These are phyloP conservation scores for Halocynthia roretzi DNA, from an alignment of 23 tunicate genomes.

Conservation along the genomic window DNA sequence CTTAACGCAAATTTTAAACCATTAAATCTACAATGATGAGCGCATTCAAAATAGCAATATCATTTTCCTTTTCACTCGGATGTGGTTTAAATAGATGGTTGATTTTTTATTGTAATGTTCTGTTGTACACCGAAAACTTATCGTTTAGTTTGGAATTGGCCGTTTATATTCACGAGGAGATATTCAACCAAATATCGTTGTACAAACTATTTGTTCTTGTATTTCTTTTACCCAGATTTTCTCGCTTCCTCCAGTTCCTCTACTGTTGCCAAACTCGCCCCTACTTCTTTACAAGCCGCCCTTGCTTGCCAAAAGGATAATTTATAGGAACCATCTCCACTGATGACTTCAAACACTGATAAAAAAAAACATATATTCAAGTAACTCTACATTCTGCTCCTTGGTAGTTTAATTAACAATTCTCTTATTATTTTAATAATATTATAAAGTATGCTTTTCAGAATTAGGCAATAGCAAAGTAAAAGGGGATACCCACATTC, in stretches of 20 bases:
- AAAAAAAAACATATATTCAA: not conserved
- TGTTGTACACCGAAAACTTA: too few species aligned
- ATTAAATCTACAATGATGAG: not conserved
- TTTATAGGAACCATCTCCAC: constrained; percentile 21
- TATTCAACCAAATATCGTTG: too few species aligned
- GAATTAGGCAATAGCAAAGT: too few species aligned
- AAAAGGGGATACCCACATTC: too few species aligned
- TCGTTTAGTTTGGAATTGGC: too few species aligned
- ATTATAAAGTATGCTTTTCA: too few species aligned
- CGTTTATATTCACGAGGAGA: too few species aligned
- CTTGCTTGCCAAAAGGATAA: constrained; percentile 54
- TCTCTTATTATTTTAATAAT: too few species aligned
- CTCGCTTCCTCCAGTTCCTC: constrained; percentile 42
- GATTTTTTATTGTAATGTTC: not conserved
- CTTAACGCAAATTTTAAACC: not conserved
- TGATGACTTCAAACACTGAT: constrained; percentile 27
- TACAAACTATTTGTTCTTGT: too few species aligned
- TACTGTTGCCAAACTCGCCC: constrained; percentile 54
- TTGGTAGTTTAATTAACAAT: too few species aligned
- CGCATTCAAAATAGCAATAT: not conserved
- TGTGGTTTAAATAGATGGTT: not conserved
- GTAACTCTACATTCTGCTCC: too few species aligned
- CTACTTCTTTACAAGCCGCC: constrained; percentile 32
- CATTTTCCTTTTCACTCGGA: too few species aligned
- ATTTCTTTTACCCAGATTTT: not conserved